Evolutionary conservation across 2,888 invertebrate genomes (phyloP).

Genomic region (Drosophila merina): DNA sequence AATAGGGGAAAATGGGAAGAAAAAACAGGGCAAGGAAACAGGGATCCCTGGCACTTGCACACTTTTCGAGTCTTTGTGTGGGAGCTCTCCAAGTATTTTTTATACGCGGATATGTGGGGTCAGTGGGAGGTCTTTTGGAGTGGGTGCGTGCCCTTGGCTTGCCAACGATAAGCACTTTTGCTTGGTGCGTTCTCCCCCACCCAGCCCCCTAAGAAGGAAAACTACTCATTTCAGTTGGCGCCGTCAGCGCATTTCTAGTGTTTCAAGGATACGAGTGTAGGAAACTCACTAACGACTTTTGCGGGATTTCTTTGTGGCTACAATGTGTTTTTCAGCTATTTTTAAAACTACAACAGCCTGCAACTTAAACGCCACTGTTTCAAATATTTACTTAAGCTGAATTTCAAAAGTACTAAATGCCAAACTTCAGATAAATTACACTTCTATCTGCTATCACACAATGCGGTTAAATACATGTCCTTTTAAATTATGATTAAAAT

Average conservation of each 20-base stretch:
- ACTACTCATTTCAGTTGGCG: slow-evolving; percentile 28
- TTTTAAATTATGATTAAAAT: slow-evolving; percentile 36
- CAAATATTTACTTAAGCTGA: neutral
- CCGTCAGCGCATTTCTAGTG: slow-evolving; percentile 65
- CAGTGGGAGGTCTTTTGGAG: neutral
- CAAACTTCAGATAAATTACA: neutral
- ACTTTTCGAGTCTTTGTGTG: slow-evolving; percentile 6
- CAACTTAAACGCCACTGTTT: slow-evolving; percentile 15
- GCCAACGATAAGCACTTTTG: slow-evolving; percentile 55
- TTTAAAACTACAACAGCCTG: slow-evolving; percentile 35
- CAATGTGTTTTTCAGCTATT: slow-evolving; percentile 41
- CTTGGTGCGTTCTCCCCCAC: slow-evolving; percentile 38
- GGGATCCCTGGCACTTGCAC: slow-evolving; percentile 16
- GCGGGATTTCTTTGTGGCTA: slow-evolving; percentile 53
- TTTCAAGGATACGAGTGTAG: slow-evolving; percentile 60
- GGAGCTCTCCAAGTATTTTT: slow-evolving; percentile 14
- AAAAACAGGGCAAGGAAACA: slow-evolving; percentile 3
- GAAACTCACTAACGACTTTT: slow-evolving; percentile 59
- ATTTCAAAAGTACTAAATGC: neutral
- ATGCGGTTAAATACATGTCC: neutral
- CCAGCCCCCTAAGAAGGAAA: slow-evolving; percentile 24
- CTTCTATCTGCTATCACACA: neutral
- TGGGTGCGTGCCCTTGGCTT: slow-evolving; percentile 63
- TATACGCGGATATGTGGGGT: neutral
- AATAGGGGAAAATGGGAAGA: slow-evolving; percentile 13